These are phyloP conservation scores for Balaenoptera acutorostrata DNA, from an alignment of 2,113 vertebrate genomes.

Conservation along the genomic window DNA sequence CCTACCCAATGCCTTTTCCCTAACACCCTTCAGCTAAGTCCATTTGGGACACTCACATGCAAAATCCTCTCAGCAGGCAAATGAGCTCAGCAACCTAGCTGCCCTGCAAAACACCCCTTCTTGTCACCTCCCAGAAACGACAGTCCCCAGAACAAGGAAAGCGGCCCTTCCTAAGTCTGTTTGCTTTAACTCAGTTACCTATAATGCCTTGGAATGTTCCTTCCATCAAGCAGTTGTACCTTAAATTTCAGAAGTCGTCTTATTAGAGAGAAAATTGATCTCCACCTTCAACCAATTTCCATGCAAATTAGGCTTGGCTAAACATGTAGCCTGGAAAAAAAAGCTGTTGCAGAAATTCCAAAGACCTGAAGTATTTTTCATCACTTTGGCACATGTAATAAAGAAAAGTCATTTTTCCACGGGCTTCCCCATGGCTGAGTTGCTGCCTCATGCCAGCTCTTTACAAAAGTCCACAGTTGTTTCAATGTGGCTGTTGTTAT, in stretches of 20 bases:
- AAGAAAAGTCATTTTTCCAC: constrained; percentile 2
- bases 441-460: neutral
- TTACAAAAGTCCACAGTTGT: neutral
- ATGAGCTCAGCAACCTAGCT: neutral
- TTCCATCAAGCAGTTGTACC: neutral
- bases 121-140: neutral
- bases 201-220: neutral
- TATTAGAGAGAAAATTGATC: constrained; percentile 26
- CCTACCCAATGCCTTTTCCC: neutral
- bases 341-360: neutral
- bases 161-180: neutral
- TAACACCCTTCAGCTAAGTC: neutral
- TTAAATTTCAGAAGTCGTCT: constrained; percentile 23
- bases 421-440: neutral
- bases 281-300: constrained; percentile 41
- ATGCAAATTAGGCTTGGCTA: constrained; percentile 44
- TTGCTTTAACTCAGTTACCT: neutral
- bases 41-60: neutral
- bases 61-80: constrained; percentile 1
- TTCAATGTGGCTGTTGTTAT: neutral
- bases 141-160: neutral
- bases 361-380: constrained; percentile 24
- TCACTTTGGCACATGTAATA: neutral
- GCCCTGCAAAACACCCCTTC: neutral
- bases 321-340: neutral